Conservation (phyloP, 2,797 vertebrate species). For the Netta rufina region DNA sequence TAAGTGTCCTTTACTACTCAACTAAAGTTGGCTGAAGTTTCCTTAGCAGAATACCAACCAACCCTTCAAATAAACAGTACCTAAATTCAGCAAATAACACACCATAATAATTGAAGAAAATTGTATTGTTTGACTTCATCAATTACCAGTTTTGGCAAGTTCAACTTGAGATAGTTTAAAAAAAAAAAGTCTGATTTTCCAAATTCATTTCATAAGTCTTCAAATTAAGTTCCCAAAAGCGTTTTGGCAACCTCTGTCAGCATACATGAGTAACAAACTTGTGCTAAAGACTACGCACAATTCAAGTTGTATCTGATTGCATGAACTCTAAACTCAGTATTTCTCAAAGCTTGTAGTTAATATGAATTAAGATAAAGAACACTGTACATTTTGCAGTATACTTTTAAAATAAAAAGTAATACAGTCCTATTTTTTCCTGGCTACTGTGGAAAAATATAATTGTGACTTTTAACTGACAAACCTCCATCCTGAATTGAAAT, state of each 20-base stretch:
- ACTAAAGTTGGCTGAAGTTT: neutral
- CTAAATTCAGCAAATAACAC: neutral
- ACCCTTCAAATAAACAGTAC: neutral
- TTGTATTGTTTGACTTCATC: neutral
- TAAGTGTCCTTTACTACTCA: neutral
- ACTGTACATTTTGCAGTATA: neutral
- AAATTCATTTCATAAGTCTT: neutral
- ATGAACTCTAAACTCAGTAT: neutral
- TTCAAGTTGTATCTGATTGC: neutral
- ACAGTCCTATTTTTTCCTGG: neutral
- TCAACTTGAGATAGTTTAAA: neutral
- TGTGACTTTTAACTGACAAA: neutral
- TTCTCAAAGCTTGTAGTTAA: neutral
- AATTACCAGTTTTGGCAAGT: neutral
- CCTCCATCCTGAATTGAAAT: neutral
- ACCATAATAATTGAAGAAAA: neutral
- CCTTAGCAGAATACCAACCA: neutral
- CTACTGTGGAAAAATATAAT: neutral
- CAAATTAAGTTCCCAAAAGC: neutral
- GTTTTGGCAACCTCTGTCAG: neutral
- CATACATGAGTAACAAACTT: neutral
- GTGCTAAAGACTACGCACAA: neutral
- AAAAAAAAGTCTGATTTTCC: neutral
- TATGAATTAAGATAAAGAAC: neutral
- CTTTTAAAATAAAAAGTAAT: neutral